A percentile compares a stretch with the other conserved stretches of the same genome.
phyloP scores from a whole-genome alignment of 2,113 vertebrate genomes.

The Eidolon helvum region DNA sequence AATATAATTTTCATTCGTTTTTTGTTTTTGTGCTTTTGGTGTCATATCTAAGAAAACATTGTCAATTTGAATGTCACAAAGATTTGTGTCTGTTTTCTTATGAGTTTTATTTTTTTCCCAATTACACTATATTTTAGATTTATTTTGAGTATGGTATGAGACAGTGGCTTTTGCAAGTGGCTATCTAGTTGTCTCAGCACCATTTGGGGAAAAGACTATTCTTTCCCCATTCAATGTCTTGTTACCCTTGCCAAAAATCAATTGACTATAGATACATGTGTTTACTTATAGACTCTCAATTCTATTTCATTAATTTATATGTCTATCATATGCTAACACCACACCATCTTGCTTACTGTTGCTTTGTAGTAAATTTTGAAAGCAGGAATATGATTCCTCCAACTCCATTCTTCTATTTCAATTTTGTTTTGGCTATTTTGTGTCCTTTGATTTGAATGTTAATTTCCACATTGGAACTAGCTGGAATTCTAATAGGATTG shows the following conservation, averaged over 20 bases:
- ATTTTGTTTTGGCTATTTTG: background rate
- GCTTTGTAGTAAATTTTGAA: background rate
- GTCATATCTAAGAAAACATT: background rate
- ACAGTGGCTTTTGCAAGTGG: background rate
- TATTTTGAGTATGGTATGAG: no score
- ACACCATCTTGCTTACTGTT: background rate
- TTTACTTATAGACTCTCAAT: background rate
- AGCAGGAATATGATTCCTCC: background rate
- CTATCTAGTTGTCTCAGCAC: background rate
- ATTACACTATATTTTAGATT: no score
- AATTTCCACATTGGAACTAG: background rate
- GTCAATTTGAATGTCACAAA: no score
- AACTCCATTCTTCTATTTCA: background rate
- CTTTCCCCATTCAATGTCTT: background rate
- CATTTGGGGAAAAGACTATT: background rate
- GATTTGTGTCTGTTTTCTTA: no score
- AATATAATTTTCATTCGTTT: background rate
- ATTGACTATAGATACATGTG: no score
- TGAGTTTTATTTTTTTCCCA: no score
- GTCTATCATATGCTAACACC: background rate
- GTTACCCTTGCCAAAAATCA: background rate
- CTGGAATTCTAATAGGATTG: background rate
- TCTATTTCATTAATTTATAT: background rate
- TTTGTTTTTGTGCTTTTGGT: no score
- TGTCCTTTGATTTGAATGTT: background rate